Base-by-base conservation (phyloP, 1,140 invertebrate species). In the Apis mellifera region DNA sequence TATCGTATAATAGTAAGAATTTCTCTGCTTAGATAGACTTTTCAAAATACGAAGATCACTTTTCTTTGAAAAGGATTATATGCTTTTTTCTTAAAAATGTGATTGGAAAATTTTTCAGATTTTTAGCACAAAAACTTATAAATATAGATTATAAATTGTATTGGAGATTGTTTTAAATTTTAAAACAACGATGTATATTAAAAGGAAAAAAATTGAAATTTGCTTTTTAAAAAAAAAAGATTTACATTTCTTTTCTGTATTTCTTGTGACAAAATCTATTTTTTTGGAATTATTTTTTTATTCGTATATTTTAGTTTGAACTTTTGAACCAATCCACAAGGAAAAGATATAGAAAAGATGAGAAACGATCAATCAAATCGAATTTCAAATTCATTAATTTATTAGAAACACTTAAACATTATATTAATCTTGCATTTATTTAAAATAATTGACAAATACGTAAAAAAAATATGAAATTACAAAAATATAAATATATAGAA, bases 341-440 rank as follows among this genome's bases (percentile, higher is more conserved):
- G 2, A 23, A 12, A 42, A 17, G 59, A 42, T 55, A 13, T 17
- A 12, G 71, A 9, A 17, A 32, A 32, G 42, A 73, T 21, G 21
- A n/a, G 32, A 42, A 59, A 59, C 55, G 13, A 57, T 59, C 52
- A 19, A 42, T 32, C 17, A 17, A 50, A 17, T 13, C 26, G 32
- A 62, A 60, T 74, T 74, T 74, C 57, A 59, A 60, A 73, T 73
- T 73, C 71, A 19, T 19, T n/a, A 19, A 32, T 59, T 72, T 72
- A 48, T 9, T 42, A 8, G 12, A 23, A 2, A 13, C 21, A 13
- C 32, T 74, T 60, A 42, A n/a, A n/a, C n/a, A 0, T 19, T 15
- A 13, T 48, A 23, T 48, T 32, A 42, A 57, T 48, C 32, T 73
- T 9, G 59, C 5, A 54, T 54, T 54, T 19, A 74, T 74, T 60